Evolutionary conservation across 2,113 vertebrate genomes (phyloP).

Genomic region (Apodemus speciosus): DNA sequence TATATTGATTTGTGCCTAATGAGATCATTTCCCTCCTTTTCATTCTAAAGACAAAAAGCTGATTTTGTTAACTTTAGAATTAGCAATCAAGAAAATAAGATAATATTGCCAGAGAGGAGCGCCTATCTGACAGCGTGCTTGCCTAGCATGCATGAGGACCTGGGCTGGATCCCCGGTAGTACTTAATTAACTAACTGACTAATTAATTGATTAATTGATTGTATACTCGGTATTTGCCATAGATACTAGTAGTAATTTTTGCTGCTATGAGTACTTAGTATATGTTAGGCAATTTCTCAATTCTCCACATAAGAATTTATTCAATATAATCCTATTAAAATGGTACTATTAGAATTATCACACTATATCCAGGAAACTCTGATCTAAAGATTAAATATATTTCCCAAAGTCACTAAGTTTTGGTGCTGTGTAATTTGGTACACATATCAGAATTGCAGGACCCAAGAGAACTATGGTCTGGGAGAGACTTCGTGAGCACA

Average conservation of each 20-base stretch:
- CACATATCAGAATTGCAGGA: neutral
- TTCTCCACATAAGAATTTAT: constrained; percentile 4
- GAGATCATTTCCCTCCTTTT: constrained; percentile 27
- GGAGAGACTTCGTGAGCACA: constrained; percentile 26
- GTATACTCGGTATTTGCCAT: neutral
- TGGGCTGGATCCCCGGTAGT: neutral
- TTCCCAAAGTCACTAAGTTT: constrained; percentile 24
- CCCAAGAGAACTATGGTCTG: neutral
- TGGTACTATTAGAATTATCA: neutral
- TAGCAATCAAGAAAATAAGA: constrained; percentile 48
- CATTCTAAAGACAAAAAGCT: constrained; percentile 29
- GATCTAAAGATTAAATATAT: constrained; percentile 34
- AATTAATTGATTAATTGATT: neutral
- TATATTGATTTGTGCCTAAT: neutral
- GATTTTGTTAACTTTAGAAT: neutral
- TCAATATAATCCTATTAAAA: constrained; percentile 44
- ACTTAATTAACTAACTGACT: neutral
- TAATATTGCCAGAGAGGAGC: neutral
- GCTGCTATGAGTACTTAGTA: constrained; percentile 31
- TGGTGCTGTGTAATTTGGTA: neutral
- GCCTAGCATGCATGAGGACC: neutral
- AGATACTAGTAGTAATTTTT: constrained; percentile 2
- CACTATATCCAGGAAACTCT: constrained; percentile 35
- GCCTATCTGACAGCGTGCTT: neutral
- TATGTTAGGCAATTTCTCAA: neutral